Evolutionary conservation across 1,140 invertebrate species (phyloP).

Genomic region (Macrosteles quadrilineatus): DNA sequence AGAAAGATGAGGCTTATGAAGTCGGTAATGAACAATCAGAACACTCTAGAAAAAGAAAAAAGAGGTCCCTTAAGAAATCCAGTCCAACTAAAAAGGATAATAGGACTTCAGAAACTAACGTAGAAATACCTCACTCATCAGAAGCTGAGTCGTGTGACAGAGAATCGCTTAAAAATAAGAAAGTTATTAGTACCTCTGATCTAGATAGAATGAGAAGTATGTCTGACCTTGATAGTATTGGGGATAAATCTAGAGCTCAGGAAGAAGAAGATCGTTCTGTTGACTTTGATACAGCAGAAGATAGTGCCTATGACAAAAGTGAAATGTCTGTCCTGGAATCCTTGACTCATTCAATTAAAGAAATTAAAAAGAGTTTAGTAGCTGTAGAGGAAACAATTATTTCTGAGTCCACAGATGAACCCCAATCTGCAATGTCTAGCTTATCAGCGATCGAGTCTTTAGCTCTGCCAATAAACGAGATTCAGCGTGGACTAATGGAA

Average conservation of each 20-base stretch:
- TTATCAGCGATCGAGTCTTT: slow-evolving; percentile 49
- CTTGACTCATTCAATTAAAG: slow-evolving; percentile 43
- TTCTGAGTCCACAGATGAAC: slow-evolving; percentile 37
- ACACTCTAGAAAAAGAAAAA: slow-evolving; percentile 31
- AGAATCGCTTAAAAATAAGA: slow-evolving; percentile 10
- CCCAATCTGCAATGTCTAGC: slow-evolving; percentile 36
- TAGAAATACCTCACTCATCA: slow-evolving; percentile 28
- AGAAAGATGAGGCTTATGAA: slow-evolving; percentile 31
- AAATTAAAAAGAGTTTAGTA: slow-evolving; percentile 43
- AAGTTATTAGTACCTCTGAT: slow-evolving; percentile 15
- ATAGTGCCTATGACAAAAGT: slow-evolving; percentile 41
- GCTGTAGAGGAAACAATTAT: slow-evolving; percentile 40
- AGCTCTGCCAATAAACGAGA: slow-evolving; percentile 61
- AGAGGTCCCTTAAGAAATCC: slow-evolving; percentile 21
- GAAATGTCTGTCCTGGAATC: slow-evolving; percentile 44
- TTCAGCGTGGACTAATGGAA: slow-evolving; percentile 59
- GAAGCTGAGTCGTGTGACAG: slow-evolving; percentile 24
- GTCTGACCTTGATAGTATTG: slow-evolving; percentile 25
- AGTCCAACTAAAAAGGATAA: slow-evolving; percentile 24
- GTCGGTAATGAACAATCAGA: slow-evolving; percentile 18
- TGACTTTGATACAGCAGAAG: slow-evolving; percentile 40
- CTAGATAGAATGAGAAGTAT: slow-evolving; percentile 26
- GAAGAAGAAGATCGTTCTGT: slow-evolving; percentile 35
- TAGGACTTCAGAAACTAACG: slow-evolving; percentile 18
- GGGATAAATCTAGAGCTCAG: slow-evolving; percentile 18